Evolutionary conservation across 1,140 invertebrate species (phyloP), one percentile per base, ranked within the genome.

Genomic region (Bombus fervidus): DNA sequence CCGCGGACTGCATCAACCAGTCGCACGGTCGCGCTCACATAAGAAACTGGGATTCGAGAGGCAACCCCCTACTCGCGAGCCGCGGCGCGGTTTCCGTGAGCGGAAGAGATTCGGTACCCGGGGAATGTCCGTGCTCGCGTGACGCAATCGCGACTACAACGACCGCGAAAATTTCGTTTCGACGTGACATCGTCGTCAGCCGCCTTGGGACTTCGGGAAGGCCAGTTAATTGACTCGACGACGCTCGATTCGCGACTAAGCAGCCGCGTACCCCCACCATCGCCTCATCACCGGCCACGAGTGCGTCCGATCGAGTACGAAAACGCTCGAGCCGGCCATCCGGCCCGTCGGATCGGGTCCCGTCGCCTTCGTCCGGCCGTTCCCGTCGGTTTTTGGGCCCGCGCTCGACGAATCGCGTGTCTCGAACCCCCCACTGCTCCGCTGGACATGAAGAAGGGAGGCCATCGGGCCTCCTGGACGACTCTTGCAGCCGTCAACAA

Each of bases 21-120:
- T 95, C 94, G 94, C 94, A 94, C 94, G 94, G 93, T 94, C 93
- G 94, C 93, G 94, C 94, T 92, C 94, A 93, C 93, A 94, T 94
- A 95, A 94, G 92, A 94, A 94, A 92, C 93, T 88, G 82, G 83
- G 85, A 91, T 90, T 88, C 91, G 88, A 89, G 88, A 90, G 78
- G 80, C 82, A 76, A 87, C 86, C 89, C 88, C 89, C 89, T 87
- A 89, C 89, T 90, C 89, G 75, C 75, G 86, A 83, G 41, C 12
- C 79, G 84, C 76, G 84, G 73, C 82, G 89, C 86, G 85, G 82
- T 91, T 74, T 81, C 77, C 86, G 84, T 76, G 71, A 76, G 79
- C 85, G 86, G 81, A 88, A 84, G 59, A 72, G 59, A 89, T 41
- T 86, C 78, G 85, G 76, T 79, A 43, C 34, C 25, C 77, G 72